Base-by-base conservation (phyloP, 2,888 invertebrate genomes). In the Antheraea assamensis region DNA sequence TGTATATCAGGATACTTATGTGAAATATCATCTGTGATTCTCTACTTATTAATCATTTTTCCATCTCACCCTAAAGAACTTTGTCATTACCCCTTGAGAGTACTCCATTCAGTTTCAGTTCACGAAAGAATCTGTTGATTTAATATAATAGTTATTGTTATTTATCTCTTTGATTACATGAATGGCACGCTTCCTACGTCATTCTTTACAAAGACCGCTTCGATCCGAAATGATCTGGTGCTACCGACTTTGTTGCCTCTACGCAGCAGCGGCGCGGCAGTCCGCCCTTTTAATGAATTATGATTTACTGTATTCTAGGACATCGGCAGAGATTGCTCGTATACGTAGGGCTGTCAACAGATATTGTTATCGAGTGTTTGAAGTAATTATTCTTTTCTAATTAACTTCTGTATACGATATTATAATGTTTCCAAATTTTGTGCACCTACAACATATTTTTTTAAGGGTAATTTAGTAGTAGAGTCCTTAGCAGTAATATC, bases 281-380 rank as follows among this genome's bases (percentile, higher is more conserved):
- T 61, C 58, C 58, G 31, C 27, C 55, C 55, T 58, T 55, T 58
- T 71, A 71, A 71, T 71, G 55, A 71, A 71, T 58, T 19, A 35
- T 52, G 71, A 61, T 58, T 71, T 71, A 71, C 58, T 68, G n/a
- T 68, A 68, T 35, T 35, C 31, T 30, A 35, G 35, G n/a, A 35
- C n/a, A 35, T 35, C n/a, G n/a, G 10, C 68, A 68, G 13, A 68
- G 49, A 71, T 52, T 30, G 27, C 42, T 49, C 17, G 52, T n/a
- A 49, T 13, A 31, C 49, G 24, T 49, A 49, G 30, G 71, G 24
- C 71, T 27, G 71, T 71, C 71, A 30, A 7, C 27, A 52, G 3
- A 42, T 47, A 3, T 49, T 24, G 24, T 30, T 64, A 64, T 15
- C 15, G 4, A 58, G 10, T 24, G 10, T 24, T 52, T 52, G n/a